These are phyloP conservation scores for Hermodice carunculata DNA, from an alignment of 2,888 invertebrate species.

Conservation along the genomic window DNA sequence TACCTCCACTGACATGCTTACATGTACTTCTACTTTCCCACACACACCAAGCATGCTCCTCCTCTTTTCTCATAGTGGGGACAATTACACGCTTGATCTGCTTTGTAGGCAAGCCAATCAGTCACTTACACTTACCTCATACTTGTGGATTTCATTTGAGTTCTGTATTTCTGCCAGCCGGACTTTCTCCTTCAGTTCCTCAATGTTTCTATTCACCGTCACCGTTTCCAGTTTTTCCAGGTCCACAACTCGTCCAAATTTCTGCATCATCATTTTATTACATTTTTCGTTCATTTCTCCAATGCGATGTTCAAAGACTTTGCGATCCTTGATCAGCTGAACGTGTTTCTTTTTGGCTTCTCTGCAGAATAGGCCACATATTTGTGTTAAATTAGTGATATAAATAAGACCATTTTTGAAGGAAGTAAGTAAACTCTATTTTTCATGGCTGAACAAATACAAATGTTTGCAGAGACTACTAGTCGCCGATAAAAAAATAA, in stretches of 20 bases:
- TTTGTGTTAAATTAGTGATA: too few species aligned
- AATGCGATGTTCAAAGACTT: slow-evolving; percentile 62
- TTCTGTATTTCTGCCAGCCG: slow-evolving; percentile 60
- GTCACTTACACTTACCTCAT: slow-evolving; percentile 58
- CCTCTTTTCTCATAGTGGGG: too few species aligned
- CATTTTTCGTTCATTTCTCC: slow-evolving; percentile 62
- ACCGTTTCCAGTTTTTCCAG: slow-evolving; percentile 68
- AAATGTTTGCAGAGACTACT: background rate
- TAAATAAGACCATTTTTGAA: too few species aligned
- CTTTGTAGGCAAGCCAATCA: too few species aligned
- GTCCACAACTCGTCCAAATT: slow-evolving; percentile 68
- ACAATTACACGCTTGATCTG: too few species aligned
- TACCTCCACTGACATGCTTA: background rate
- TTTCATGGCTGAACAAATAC: too few species aligned
- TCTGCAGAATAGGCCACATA: slow-evolving; percentile 46
- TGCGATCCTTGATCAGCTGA: slow-evolving; percentile 66
- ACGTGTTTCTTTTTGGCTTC: slow-evolving; percentile 66
- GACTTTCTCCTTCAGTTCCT: slow-evolving; percentile 68
- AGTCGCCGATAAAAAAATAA: too few species aligned
- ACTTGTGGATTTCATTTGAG: slow-evolving; percentile 55
- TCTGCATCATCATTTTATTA: slow-evolving; percentile 67
- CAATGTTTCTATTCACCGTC: slow-evolving; percentile 67
- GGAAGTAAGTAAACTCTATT: too few species aligned
- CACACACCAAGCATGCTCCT: too few species aligned
- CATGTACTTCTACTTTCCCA: background rate